Evolutionary conservation across 2,888 invertebrate genomes (phyloP).

Genomic region (Phengaris alcon): DNA sequence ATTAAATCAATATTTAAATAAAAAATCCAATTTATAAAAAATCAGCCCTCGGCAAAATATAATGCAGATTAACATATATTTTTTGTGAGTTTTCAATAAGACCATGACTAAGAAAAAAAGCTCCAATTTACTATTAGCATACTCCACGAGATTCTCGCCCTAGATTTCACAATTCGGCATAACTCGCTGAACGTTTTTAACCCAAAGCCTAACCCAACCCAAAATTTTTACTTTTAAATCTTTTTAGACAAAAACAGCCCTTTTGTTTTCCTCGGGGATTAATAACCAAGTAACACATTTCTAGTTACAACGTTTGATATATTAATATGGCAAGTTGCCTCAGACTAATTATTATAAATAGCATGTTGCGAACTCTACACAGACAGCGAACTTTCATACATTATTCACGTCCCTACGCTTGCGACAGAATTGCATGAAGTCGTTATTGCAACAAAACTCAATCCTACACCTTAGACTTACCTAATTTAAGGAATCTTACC

Average conservation of each 20-base stretch:
- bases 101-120: no score
- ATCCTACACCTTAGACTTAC: not conserved
- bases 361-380: not conserved
- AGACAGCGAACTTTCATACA: not conserved
- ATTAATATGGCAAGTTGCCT: not conserved
- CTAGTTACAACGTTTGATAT: not conserved
- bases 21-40: no score
- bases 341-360: no score
- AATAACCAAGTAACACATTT: conserved; percentile 4
- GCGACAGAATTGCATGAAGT: not conserved
- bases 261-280: not conserved
- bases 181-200: no score
- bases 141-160: not conserved
- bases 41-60: no score
- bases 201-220: no score
- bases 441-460: not conserved
- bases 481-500: not conserved
- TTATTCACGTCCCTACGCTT: not conserved
- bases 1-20: no score
- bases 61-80: no score
- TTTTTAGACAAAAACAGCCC: no score
- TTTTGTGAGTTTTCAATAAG: no score
- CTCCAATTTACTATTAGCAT: not conserved
- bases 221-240: no score
- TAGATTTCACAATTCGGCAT: not conserved